Conservation (phyloP, 2,888 invertebrate species). For the Diarsia mendica region DNA sequence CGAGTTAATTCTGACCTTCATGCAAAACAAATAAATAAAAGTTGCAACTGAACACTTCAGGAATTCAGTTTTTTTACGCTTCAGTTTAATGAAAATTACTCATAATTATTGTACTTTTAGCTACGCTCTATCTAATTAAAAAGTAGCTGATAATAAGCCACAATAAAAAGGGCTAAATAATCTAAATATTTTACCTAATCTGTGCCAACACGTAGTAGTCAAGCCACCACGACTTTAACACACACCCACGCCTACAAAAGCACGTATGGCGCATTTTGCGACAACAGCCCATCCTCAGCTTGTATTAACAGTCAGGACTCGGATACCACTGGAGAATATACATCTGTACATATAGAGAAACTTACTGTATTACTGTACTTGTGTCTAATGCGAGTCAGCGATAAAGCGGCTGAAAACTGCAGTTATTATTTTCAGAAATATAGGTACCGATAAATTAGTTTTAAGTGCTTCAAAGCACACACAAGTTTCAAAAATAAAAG, state of each 20-base stretch:
- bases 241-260: slow-evolving; percentile 66
- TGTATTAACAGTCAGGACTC: slow-evolving; percentile 61
- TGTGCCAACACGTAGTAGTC: slow-evolving; percentile 13
- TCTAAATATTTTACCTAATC: neutral
- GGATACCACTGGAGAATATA: slow-evolving; percentile 22
- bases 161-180: too few species aligned
- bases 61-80: too few species aligned
- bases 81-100: too few species aligned
- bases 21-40: too few species aligned
- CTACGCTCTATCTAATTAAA: neutral
- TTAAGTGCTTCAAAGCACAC: slow-evolving; percentile 1
- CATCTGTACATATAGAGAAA: slow-evolving; percentile 50
- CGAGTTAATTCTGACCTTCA: too few species aligned
- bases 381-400: slow-evolving; percentile 64
- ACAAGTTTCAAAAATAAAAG: neutral
- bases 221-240: slow-evolving; percentile 55
- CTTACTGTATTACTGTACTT: slow-evolving; percentile 24
- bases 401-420: slow-evolving; percentile 18
- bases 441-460: slow-evolving; percentile 3
- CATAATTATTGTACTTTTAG: neutral
- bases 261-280: slow-evolving; percentile 72
- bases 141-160: neutral
- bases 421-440: neutral
- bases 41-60: too few species aligned
- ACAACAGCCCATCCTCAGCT: slow-evolving; percentile 70